These are phyloP conservation scores for Camelus bactrianus DNA, from an alignment of 2,113 vertebrate species.

Conservation along the genomic window DNA sequence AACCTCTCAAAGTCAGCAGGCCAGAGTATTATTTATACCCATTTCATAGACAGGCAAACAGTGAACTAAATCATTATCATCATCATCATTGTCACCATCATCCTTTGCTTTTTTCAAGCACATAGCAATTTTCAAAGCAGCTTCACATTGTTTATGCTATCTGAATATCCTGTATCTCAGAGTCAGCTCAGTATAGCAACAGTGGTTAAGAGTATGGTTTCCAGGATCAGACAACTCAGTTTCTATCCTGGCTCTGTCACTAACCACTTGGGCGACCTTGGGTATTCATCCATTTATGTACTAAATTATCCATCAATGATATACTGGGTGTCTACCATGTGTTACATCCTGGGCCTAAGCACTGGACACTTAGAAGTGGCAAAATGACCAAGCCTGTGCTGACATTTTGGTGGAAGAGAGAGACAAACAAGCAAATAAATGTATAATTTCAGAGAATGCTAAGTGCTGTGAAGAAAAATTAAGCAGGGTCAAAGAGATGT, in stretches of 20 bases:
- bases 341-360: background rate
- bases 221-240: background rate
- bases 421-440: background rate
- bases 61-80: background rate
- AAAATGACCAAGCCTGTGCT: background rate
- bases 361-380: background rate
- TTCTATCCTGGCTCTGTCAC: background rate
- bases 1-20: slow-evolving; percentile 37
- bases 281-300: background rate
- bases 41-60: slow-evolving; percentile 44
- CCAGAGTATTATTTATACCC: background rate
- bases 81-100: background rate
- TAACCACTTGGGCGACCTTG: background rate
- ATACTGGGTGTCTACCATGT: background rate
- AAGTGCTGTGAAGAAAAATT: slow-evolving; percentile 15
- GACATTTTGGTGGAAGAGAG: background rate
- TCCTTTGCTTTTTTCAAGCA: slow-evolving; percentile 12
- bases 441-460: background rate
- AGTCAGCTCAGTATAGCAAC: background rate
- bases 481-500: background rate
- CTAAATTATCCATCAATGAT: background rate
- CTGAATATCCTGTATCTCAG: background rate
- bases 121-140: slow-evolving; percentile 21
- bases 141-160: background rate
- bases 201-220: background rate